phyloP scores from a whole-genome alignment of 2,888 invertebrate species.

The Tenthredo amoena region DNA sequence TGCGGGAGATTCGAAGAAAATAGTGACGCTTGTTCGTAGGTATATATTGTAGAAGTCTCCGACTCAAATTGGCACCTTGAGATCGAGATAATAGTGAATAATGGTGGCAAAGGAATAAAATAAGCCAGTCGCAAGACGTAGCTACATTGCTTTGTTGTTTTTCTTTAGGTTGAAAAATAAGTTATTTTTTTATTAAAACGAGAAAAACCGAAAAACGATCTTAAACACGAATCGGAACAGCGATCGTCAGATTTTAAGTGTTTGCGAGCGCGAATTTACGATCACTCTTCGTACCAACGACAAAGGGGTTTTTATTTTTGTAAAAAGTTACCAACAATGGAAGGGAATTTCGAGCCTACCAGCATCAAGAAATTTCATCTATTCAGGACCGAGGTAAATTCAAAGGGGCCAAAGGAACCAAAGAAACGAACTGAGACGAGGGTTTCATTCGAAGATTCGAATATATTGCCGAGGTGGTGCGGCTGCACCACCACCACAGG shows the following conservation, averaged over 20 bases:
- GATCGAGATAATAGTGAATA: slow-evolving; percentile 14
- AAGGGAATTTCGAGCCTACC: slow-evolving; percentile 44
- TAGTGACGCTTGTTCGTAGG: background rate
- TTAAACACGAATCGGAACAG: slow-evolving; percentile 50
- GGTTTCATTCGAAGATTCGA: slow-evolving; percentile 47
- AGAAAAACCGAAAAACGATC: background rate
- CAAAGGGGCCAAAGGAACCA: slow-evolving; percentile 38
- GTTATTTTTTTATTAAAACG: background rate
- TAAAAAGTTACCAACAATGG: slow-evolving; percentile 50
- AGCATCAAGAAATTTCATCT: slow-evolving; percentile 46
- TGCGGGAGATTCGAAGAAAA: background rate
- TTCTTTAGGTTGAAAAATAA: background rate
- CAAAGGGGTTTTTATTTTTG: slow-evolving; percentile 42
- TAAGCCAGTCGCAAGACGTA: background rate
- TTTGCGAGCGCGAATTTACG: slow-evolving; percentile 47
- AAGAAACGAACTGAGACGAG: slow-evolving; percentile 51
- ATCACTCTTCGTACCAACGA: slow-evolving; percentile 39
- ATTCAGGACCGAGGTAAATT: slow-evolving; percentile 40
- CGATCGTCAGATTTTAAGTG: slow-evolving; percentile 43
- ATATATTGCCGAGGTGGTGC: slow-evolving; percentile 26
- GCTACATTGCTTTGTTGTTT: slow-evolving; percentile 1
- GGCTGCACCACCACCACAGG: slow-evolving; percentile 31
- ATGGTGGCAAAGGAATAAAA: background rate
- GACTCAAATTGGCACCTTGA: slow-evolving; percentile 41
- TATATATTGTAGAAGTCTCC: background rate